Base-by-base conservation (phyloP, 2,113 vertebrate genomes). In the Trematocara zebra region DNA sequence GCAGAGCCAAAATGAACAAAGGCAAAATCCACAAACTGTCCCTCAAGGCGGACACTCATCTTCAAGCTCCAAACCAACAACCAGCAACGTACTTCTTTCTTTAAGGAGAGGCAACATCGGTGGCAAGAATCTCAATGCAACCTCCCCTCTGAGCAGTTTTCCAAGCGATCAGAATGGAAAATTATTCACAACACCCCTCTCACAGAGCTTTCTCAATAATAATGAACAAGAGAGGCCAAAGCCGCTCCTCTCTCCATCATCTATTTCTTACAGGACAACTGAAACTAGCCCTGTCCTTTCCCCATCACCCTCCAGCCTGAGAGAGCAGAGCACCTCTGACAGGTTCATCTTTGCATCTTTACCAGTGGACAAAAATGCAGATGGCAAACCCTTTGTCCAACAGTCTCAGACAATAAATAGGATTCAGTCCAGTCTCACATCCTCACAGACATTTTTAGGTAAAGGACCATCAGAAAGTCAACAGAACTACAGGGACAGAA, bases 81-180 rank as follows among this genome's bases (percentile, higher is more conserved):
- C 94, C 8, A 96, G 96, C 91, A 95, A 94, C 35, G 18, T 96
- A 3, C 95, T 96, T 90, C 88, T 96, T n/a, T 96, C 96, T 26
- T 84, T 95, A 67, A 94, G 96, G 56, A 92, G 90, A 80, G 23
- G 76, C 6, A 88, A 95, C 74, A 91, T 81, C 2, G 88, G 81
- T 47, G 83, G 82, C 59, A 92, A 80, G 49, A 93, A 67, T n/a
- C 35, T 78, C 3, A 83, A 79, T 54, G 5, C 64, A 44, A 26
- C 35, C 51, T 74, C 53, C 2, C 11, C 79, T 40, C 31, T 85
- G 57, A 89, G 54, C 47, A 53, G 61, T 56, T 76, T 56, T 5
- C 8, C 44, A 80, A 76, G 40, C 23, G 61, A 92, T 82, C 85
- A 26, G 20, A 67, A 84, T 23, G 83, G 42, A 51, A 88, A 92